Base-by-base conservation (phyloP, 2,797 vertebrate genomes). In the Melanotaenia pygmaea region DNA sequence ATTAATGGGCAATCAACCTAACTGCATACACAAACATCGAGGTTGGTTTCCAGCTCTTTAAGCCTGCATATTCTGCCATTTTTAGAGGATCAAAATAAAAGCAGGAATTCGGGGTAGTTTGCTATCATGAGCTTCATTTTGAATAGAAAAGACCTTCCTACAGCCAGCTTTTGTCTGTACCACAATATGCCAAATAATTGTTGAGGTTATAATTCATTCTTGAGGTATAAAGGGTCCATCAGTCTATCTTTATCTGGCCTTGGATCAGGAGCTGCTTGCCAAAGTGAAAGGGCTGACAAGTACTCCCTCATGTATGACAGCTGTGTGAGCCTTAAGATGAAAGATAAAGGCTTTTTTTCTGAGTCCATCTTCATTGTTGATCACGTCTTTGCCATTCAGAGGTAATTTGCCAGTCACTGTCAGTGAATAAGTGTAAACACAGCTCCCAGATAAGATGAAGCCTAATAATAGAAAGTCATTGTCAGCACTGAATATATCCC, bases 221-320 rank as follows among this genome's bases (percentile, higher is more conserved):
- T 51, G 28, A 63, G 40, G 45, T 34, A 86, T 83, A 86, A 89
- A 85, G 45, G 60, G 65, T 74, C 59, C 18, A 72, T 83, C 63
- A 32, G 56, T 59, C 68, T 47, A 77, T 75, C 76, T 87, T 87
- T 90, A 90, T 93, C 88, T 90, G 86, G 56, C 80, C 76, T 83
- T 64, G 77, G 71, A 89, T 91, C 86, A 81, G 73, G 76, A 79
- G 70, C 66, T 54, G 64, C 67, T 80, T 20, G 67, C 77, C 78
- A 74, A 80, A 83, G 68, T 76, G 73, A 81, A 79, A 24, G 16
- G 62, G 30, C 74, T 71, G 77, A 87, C 70, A 76, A 82, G 71
- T 34, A 22, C 58, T 79, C 62, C 70, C 63, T 26, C 38, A 54
- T 68, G 77, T 81, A 37, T 64, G 71, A 69, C 83, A 82, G 86